Evolutionary conservation across 2,113 vertebrate genomes (phyloP), one percentile per base, ranked within the genome.

Genomic region (Anguilla japonica): DNA sequence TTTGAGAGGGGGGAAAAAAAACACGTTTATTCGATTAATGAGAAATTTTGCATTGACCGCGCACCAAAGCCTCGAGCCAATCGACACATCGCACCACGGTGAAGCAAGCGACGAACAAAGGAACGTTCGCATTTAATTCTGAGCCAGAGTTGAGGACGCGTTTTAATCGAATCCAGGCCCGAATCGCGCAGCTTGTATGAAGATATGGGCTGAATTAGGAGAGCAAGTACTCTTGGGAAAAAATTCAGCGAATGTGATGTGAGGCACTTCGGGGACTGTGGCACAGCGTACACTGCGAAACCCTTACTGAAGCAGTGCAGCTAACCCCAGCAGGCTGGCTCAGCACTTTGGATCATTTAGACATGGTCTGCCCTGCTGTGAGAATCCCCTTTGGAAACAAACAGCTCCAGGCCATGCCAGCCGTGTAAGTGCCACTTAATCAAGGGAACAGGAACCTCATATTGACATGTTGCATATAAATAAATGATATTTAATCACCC

Each of bases 401-500:
- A 83, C 8, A 56, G 53, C 8, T 3, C 60, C 60, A 67, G 60
- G 60, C 60, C 60, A 67, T 0, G 4, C 60, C 60, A 13, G 29
- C 71, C 16, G 34, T 88, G 87, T 83, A 81, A 75, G 86, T 81
- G 80, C 11, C 53, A 46, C 86, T 88, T 56, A 85, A 87, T 87
- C 40, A 83, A 34, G 79, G 89, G 67, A 90, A n/a, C 20, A 75
- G 84, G 83, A 82, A 87, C 80, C 67, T 75, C 81, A 88, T 87
- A 93, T 56, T 91, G 92, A 92, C 90, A 93, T 94, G 90, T 82
- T 29, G 82, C 71, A 82, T 43, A 83, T 81, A 87, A 3, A 60
- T 91, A 81, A 92, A 94, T 92, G 50, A 91, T 91, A 90, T 63
- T 89, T 88, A n/a, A 89, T 88, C 87, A 89, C 84, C 87, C 88